Evolutionary conservation across 2,113 vertebrate species (phyloP).

Genomic region (Panurus biarmicus): DNA sequence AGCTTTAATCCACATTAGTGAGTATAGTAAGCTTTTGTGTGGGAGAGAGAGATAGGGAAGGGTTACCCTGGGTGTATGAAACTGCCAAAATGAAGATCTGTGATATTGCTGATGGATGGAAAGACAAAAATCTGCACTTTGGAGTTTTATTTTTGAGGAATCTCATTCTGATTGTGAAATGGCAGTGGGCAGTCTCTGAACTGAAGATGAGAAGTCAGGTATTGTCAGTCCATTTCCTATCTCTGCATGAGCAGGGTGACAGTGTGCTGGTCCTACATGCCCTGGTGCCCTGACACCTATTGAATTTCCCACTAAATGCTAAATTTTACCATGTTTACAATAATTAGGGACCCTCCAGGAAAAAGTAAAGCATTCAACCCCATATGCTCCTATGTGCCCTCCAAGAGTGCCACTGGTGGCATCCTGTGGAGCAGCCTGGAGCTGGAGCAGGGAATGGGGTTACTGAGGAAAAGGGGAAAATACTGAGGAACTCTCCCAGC

Average conservation of each 20-base stretch:
- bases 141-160: neutral
- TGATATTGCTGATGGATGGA: neutral
- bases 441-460: neutral
- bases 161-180: neutral
- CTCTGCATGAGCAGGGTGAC: neutral
- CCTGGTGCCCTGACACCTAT: neutral
- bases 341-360: neutral
- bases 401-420: neutral
- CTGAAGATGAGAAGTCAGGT: neutral
- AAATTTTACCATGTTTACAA: neutral
- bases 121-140: neutral
- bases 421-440: neutral
- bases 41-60: neutral
- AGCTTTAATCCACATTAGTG: neutral
- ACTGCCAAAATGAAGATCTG: neutral
- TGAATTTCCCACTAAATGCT: neutral
- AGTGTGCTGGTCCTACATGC: neutral
- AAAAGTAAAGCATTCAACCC: neutral
- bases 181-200: neutral
- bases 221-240: neutral
- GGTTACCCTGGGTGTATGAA: neutral
- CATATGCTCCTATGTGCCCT: rapidly evolving
- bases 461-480: neutral
- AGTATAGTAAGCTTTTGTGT: neutral
- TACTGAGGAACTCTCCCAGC: neutral